Evolutionary conservation across 2,797 vertebrate genomes (phyloP).

Genomic region (Babyrousa celebensis): DNA sequence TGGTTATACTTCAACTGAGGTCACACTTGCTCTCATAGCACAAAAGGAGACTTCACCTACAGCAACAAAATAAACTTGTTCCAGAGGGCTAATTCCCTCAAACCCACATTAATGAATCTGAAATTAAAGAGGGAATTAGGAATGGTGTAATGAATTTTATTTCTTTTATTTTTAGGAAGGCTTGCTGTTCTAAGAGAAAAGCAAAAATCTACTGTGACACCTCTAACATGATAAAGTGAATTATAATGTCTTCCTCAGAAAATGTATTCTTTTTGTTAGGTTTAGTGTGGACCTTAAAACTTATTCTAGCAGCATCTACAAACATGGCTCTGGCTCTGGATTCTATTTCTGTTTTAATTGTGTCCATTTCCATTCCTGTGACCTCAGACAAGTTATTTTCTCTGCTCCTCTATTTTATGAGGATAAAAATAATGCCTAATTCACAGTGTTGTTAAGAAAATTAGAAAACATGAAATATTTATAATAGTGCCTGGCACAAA

Average conservation of each 20-base stretch:
- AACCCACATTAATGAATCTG: background rate
- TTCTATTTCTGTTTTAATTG: background rate
- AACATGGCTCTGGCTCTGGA: background rate
- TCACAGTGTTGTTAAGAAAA: background rate
- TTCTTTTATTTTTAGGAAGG: constrained; percentile 51
- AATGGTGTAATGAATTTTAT: background rate
- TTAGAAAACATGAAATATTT: background rate
- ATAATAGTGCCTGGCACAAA: background rate
- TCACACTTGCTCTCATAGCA: background rate
- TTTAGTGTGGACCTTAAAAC: constrained; percentile 35
- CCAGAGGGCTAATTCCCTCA: background rate
- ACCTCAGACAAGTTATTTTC: background rate
- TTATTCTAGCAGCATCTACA: background rate
- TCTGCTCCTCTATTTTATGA: background rate
- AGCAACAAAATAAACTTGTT: background rate
- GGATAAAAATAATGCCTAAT: constrained; percentile 1
- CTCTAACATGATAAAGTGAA: background rate
- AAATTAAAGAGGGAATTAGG: background rate
- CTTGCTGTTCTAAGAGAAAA: constrained; percentile 2
- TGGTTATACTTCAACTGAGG: background rate
- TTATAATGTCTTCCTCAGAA: background rate
- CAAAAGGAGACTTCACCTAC: background rate
- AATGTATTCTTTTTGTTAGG: background rate
- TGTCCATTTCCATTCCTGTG: background rate
- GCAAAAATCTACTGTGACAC: background rate